A percentile compares a stretch with the other conserved stretches of the same genome.
Conservation (phyloP, 2,888 invertebrate species). For the Rhingia campestris region DNA sequence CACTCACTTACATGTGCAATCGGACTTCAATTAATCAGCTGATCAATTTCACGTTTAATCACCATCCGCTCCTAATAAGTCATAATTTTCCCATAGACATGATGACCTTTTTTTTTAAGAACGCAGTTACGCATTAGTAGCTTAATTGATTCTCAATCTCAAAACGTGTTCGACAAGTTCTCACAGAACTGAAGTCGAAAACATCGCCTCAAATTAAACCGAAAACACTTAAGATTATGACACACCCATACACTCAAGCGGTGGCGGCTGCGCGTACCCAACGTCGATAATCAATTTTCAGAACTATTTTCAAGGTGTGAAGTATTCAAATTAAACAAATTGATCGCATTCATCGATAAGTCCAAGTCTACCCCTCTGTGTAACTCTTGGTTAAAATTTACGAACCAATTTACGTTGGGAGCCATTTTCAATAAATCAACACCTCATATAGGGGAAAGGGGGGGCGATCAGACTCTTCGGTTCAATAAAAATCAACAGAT, state of each 20-base stretch:
- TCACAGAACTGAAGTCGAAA: neutral
- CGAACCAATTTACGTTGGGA: slow-evolving; percentile 56
- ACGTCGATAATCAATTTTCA: slow-evolving; percentile 50
- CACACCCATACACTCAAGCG: slow-evolving; percentile 7
- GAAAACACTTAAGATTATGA: slow-evolving; percentile 22
- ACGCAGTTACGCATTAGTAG: neutral
- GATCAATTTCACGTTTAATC: neutral
- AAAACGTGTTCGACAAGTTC: slow-evolving; percentile 23
- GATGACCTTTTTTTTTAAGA: neutral
- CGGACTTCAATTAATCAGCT: neutral
- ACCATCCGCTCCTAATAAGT: neutral
- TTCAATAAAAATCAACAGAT: slow-evolving; percentile 10
- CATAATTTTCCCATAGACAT: neutral
- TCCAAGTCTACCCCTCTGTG: slow-evolving; percentile 21
- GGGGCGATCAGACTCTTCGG: slow-evolving; percentile 3
- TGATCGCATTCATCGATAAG: slow-evolving; percentile 61
- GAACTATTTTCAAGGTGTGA: slow-evolving; percentile 57
- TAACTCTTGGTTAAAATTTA: slow-evolving; percentile 46
- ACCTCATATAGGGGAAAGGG: slow-evolving; percentile 15
- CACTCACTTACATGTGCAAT: no score
- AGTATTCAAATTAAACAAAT: slow-evolving; percentile 64
- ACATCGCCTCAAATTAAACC: slow-evolving; percentile 17
- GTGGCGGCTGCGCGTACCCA: neutral
- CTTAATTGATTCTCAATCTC: slow-evolving; percentile 27
- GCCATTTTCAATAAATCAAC: slow-evolving; percentile 68